Conservation (phyloP, 1,140 invertebrate genomes). For the Papilio dardanus region DNA sequence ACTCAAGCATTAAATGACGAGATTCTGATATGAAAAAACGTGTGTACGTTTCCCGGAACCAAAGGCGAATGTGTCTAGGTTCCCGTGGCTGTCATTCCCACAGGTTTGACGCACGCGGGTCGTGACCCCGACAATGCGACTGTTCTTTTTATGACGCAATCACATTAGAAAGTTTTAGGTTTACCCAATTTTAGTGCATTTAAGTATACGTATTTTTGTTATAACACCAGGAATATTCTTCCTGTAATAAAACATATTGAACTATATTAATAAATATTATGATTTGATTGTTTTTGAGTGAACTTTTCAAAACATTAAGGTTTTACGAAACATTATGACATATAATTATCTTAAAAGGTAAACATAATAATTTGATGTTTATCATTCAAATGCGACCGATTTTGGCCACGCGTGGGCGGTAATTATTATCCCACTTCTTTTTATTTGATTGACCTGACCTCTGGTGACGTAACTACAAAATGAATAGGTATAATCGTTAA, state of each 20-base stretch:
- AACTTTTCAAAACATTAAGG: too few species aligned
- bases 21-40: constrained; percentile 18
- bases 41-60: not conserved
- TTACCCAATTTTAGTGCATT: not conserved
- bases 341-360: not conserved
- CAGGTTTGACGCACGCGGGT: not conserved
- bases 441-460: constrained; percentile 61
- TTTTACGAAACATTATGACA: not conserved
- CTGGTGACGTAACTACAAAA: constrained; percentile 40
- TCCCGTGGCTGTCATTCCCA: not conserved
- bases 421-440: constrained; percentile 51
- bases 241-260: too few species aligned
- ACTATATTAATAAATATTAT: too few species aligned
- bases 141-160: not conserved
- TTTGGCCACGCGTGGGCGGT: constrained; percentile 43
- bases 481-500: constrained; percentile 38
- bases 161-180: not conserved
- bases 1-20: constrained; percentile 31
- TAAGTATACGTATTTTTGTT: not conserved
- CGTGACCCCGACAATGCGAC: not conserved
- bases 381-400: not conserved
- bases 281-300: too few species aligned
- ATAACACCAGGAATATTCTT: too few species aligned
- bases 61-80: not conserved
- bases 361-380: constrained; percentile 5